Conservation (phyloP, 30 jellyfish, hydroid and myxozoan species). For the Pseudorhiza aurosa region DNA sequence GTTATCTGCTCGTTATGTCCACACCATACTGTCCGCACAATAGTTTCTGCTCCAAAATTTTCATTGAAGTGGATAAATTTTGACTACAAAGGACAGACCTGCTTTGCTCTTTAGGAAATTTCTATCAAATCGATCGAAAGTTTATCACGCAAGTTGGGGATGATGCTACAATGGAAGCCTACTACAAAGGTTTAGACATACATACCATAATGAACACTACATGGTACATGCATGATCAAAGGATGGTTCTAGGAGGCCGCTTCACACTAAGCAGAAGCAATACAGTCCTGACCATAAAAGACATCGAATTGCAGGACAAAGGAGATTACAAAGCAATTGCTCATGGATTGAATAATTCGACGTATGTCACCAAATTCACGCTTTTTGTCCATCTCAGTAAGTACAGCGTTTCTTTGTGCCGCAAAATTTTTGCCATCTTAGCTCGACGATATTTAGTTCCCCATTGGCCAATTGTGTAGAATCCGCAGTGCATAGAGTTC, state of each 20-base stretch:
- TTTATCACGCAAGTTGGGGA: slow-evolving; percentile 31
- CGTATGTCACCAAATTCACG: slow-evolving; percentile 23
- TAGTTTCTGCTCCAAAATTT: no score
- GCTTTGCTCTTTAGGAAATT: not conserved
- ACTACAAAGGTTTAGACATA: slow-evolving; percentile 17
- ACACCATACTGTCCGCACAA: no score
- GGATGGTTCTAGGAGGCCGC: not conserved
- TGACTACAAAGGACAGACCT: no score
- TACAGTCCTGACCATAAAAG: slow-evolving; percentile 13
- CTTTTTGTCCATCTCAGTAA: slow-evolving; percentile 39
- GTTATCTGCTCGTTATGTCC: no score
- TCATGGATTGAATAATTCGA: not conserved
- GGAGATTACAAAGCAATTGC: slow-evolving; percentile 34
- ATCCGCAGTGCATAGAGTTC: no score
- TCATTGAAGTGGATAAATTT: no score
- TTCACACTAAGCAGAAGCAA: not conserved
- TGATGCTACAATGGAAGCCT: slow-evolving; percentile 36
- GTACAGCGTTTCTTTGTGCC: no score
- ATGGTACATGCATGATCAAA: slow-evolving; percentile 13
- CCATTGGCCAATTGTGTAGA: no score
- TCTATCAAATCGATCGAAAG: slow-evolving; percentile 22
- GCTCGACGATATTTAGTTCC: no score
- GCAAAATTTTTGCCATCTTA: no score
- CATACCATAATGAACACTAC: slow-evolving; percentile 16
- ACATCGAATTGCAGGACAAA: slow-evolving; percentile 17